Evolutionary conservation across 2,888 invertebrate species (phyloP), one percentile per base, ranked within the genome.

Genomic region (Archaeoteleia sp.): DNA sequence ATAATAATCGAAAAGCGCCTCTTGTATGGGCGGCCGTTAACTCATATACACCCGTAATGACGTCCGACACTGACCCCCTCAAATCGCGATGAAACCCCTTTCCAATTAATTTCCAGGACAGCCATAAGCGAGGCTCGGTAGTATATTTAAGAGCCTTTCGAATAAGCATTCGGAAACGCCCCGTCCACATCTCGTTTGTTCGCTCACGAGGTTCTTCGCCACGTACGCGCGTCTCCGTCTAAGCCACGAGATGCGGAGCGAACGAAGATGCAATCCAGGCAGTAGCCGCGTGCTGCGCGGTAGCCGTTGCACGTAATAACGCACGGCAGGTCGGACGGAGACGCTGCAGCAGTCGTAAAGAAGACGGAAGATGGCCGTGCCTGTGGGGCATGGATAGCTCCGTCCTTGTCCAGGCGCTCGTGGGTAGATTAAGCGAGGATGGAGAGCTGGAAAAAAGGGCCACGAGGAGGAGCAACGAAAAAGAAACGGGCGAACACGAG

Each of bases 251-350:
- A 65, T 55, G 65, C 20, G 20, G 20, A 20, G 46, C 57, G 46
- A 17, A 48, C 35, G 46, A 54, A 46, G 29, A 43, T 34, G 55
- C 27, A 20, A 20, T 61, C 27, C 62, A 67, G 71, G 70, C 74
- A 70, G 77, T 77, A 76, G 79, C 76, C 72, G 76, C 65, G 72
- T 67, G 73, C 70, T 70, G 72, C 70, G 76, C 79, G 74, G 80
- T 80, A 80, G 80, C 80, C 69, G 74, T 65, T 73, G 74, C 76
- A 74, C 76, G 78, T 77, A 79, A 73, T 73, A 74, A 77, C 75
- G 70, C 73, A 75, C 69, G 74, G 69, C 70, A 70, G 68, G 55
- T 15, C 32, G 9, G 65, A 66, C 61, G 55, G 42, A 34, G 40
- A 57, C 51, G 62, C 57, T 43, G 63, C 48, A 39, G 34, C 13